Base-by-base conservation (phyloP, 2,797 vertebrate genomes). In the Gymnothorax reevesii region DNA sequence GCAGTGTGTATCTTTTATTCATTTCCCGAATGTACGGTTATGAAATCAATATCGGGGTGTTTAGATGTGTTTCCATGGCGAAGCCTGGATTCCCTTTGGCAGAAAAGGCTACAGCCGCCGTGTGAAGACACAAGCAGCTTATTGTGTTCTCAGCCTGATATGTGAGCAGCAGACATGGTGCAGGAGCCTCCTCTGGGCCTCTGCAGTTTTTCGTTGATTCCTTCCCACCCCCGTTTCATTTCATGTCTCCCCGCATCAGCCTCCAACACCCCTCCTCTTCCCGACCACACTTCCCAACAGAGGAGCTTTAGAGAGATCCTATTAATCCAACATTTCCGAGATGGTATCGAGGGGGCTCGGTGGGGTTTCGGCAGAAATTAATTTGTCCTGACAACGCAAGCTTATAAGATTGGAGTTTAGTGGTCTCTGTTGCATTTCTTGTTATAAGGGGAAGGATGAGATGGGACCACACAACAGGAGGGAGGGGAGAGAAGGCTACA, bases 351-450 rank as follows among this genome's bases (percentile, higher is more conserved):
- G 84, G 89, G 94, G 91, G 90, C 92, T 92, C 93, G 93, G 91
- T 91, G 91, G 91, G 89, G 88, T 93, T 95, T 95, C 93, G 91
- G 93, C 88, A 94, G 93, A 95, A 95, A 96, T 95, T 95, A 95
- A 96, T 96, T 96, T 95, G 91, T 95, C 92, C 92, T 95, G 92
- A 95, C 92, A 95, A 95, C 92, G 93, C n/a, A 17, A 91, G 90
- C 90, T 91, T 93, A 94, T 59, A 94, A 96, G 92, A 94, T 95
- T 95, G 91, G 93, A 95, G 94, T 94, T 92, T 89, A 93, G 92
- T 91, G 93, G 94, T 95, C 91, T 94, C 57, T 95, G 92, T 89
- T 84, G 92, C 92, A 92, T 95, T 89, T 91, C 90, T 95, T 93
- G 95, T 84, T n/a, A 42, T 42, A 85, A 94, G 95, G 92, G 87